Evolutionary conservation across 2,797 vertebrate genomes (phyloP), one percentile per base, ranked within the genome.

Genomic region (Pseudochaenichthys georgianus): DNA sequence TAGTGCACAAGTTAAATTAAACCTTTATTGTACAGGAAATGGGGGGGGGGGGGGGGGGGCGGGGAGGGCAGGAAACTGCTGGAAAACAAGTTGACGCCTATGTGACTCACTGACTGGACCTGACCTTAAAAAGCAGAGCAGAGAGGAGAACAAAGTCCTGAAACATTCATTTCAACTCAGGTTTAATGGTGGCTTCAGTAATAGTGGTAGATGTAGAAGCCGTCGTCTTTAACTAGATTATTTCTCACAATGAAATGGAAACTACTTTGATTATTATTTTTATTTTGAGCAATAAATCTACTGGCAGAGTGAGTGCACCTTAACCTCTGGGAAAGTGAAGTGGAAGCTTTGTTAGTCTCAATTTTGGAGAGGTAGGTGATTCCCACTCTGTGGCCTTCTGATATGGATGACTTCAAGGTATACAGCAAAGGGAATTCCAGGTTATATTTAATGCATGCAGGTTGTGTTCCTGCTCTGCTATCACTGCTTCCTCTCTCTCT

Each of bases 41-140:
- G 84, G 79, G 77, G 80, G 76, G 34, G 75, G 74, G 13, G 38
- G 84, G 79, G 77, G 80, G 76, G 34, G 75, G 74, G 13, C 38
- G 1, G 42, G 43, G 74, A 28, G 65, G 65, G 54, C 80, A 75
- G 89, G 89, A 93, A 90, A 65, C 59, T 1, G 52, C 41, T 73
- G 85, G 51, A 80, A 93, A 92, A 93, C 81, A 88, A 81, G 77
- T 75, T 70, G 80, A 90, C 85, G 89, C 91, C 89, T 87, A 70
- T 4, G 8, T 70, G 73, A 85, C 81, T 75, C 68, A 57, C 34
- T 57, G 51, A 16, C 60, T 67, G 67, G 69, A 71, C 53, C 47
- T 73, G 67, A 72, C 9, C 9, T 50, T 57, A 21, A 38, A 58
- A 63, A 60, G 64, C 64, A 43, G 64, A 31, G 64, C 17, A n/a